Conservation (phyloP, 53 echinoderm and acorn worm species). For the Holothuria leucospilota region DNA sequence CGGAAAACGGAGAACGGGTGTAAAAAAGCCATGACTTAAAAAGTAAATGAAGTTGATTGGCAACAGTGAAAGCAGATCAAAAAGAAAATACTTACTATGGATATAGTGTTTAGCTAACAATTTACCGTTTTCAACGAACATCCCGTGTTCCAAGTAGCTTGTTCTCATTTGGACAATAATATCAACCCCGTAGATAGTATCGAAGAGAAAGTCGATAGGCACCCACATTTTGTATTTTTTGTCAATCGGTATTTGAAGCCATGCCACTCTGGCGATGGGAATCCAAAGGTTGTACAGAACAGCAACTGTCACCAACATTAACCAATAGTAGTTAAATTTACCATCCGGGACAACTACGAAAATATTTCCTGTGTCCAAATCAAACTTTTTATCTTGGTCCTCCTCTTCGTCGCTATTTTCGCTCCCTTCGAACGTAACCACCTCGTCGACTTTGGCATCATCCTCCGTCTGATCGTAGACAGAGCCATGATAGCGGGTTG, state of each 20-base stretch:
- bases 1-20: constrained; percentile 72
- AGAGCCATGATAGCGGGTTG: background rate
- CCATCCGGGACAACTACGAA: constrained; percentile 76
- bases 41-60: constrained; percentile 75
- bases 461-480: too few species aligned
- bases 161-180: constrained; percentile 82
- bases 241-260: constrained; percentile 70
- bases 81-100: constrained; percentile 52
- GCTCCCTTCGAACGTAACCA: background rate
- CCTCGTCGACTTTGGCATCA: too few species aligned
- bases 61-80: constrained; percentile 71
- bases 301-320: constrained; percentile 70
- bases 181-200: constrained; percentile 81
- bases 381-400: constrained; percentile 22
- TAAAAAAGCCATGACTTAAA: background rate
- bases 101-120: constrained; percentile 72
- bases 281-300: constrained; percentile 89
- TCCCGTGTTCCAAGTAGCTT: constrained; percentile 78
- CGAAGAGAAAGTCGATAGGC: constrained; percentile 73
- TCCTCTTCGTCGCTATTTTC: background rate
- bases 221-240: constrained; percentile 59
- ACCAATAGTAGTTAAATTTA: constrained; percentile 81
- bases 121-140: constrained; percentile 69
- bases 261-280: constrained; percentile 80
- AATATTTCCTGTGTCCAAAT: background rate